Conservation (phyloP, 2,797 vertebrate species). For the Xyrichtys novacula region DNA sequence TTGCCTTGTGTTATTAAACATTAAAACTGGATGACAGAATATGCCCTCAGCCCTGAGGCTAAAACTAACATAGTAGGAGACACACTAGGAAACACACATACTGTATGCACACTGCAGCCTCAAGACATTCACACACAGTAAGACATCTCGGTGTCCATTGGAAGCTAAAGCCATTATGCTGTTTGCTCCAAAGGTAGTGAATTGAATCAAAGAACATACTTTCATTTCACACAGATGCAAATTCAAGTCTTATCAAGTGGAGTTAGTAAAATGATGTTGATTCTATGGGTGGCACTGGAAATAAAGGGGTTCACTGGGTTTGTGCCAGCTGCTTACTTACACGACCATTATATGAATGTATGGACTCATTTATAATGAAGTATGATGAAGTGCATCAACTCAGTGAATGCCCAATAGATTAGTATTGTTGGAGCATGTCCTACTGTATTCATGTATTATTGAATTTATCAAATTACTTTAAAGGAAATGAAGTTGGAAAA, state of each 20-base stretch:
- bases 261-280: conserved; percentile 14
- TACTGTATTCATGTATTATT: too few relatives aligned
- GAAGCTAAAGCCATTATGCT: conserved; percentile 25
- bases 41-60: conserved; percentile 38
- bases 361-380: conserved; percentile 12
- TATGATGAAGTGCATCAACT: conserved; percentile 9
- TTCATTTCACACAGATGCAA: conserved; percentile 25
- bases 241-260: conserved; percentile 29
- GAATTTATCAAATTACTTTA: too few relatives aligned
- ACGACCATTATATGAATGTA: neutral
- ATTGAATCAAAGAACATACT: conserved; percentile 30
- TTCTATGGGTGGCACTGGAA: conserved; percentile 26
- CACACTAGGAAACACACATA: conserved; percentile 22
- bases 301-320: conserved; percentile 13
- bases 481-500: too few relatives aligned
- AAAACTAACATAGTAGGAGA: conserved; percentile 44
- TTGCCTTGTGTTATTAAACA: conserved; percentile 63
- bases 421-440: too few relatives aligned
- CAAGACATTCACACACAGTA: conserved; percentile 28
- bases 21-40: conserved; percentile 64
- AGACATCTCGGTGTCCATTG: conserved; percentile 16
- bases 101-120: conserved; percentile 23
- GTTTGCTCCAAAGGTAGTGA: conserved; percentile 9
- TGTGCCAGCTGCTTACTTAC: conserved; percentile 6
- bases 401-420: conserved; percentile 6